phyloP scores from a whole-genome alignment of 1,140 invertebrate genomes.

The Pseudomyrmex dendroicus region DNA sequence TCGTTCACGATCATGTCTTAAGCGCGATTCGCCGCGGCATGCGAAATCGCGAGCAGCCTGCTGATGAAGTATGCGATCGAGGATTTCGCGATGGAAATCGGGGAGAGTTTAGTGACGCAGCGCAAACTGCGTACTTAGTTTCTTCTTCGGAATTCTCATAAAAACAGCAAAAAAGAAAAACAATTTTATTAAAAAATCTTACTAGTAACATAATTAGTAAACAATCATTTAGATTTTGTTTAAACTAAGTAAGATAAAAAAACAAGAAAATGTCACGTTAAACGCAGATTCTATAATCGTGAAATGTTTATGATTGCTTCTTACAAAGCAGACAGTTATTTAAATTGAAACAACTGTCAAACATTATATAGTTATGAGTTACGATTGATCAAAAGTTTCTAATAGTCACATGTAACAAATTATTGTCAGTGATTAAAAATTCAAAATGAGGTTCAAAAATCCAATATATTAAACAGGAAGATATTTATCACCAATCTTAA shows the following conservation, averaged over 20 bases:
- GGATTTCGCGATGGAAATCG: constrained; percentile 40
- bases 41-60: constrained; percentile 29
- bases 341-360: constrained; percentile 23
- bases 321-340: not conserved
- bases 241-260: too few species aligned
- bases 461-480: not conserved
- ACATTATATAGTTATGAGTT: constrained; percentile 8
- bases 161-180: too few species aligned
- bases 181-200: too few species aligned
- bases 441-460: not conserved
- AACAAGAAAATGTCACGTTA: too few species aligned
- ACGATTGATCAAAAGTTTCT: not conserved
- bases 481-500: not conserved
- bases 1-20: constrained; percentile 28
- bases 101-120: constrained; percentile 8
- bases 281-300: not conserved
- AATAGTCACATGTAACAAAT: not conserved
- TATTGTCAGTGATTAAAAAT: constrained; percentile 2
- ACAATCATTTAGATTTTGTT: too few species aligned
- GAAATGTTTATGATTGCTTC: not conserved
- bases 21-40: constrained; percentile 51
- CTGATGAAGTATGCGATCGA: constrained; percentile 30
- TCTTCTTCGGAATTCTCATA: too few species aligned
- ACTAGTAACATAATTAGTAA: too few species aligned
- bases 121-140: too few species aligned